Evolutionary conservation across 2,888 invertebrate species (phyloP).

Genomic region (Lobophora halterata): DNA sequence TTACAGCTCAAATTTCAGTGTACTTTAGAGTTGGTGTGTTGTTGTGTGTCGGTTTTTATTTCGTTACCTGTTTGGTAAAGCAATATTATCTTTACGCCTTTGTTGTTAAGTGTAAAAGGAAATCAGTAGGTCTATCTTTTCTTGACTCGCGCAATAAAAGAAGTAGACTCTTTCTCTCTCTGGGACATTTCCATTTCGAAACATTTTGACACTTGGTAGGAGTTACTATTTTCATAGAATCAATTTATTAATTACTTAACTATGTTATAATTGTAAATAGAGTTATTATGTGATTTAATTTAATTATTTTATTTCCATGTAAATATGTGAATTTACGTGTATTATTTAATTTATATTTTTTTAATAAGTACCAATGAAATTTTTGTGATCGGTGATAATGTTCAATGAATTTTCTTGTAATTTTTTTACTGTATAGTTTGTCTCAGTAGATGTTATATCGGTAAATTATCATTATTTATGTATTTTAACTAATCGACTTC

Average conservation of each 20-base stretch:
- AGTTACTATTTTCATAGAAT: conserved; percentile 30
- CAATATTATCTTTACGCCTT: conserved; percentile 19
- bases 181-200: conserved; percentile 22
- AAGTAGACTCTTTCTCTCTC: conserved; percentile 36
- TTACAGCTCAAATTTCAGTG: too few species aligned
- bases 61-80: conserved; percentile 24
- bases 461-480: conserved; percentile 55
- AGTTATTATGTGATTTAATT: conserved; percentile 67
- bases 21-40: too few species aligned
- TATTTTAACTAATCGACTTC: conserved; percentile 51
- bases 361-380: conserved; percentile 60
- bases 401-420: conserved; percentile 65
- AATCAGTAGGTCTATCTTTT: conserved; percentile 49
- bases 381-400: conserved; percentile 59
- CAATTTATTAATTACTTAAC: conserved; percentile 28
- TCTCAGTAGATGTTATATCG: conserved; percentile 52
- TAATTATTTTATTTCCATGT: conserved; percentile 57
- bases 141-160: conserved; percentile 52
- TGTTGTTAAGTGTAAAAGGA: conserved; percentile 42
- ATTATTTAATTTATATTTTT: conserved; percentile 59
- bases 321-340: conserved; percentile 74
- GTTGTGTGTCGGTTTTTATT: conserved; percentile 45
- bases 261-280: conserved; percentile 63
- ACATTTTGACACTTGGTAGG: conserved; percentile 32
- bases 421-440: conserved; percentile 71